A percentile compares a stretch with the other conserved stretches of the same genome.
These are phyloP conservation scores for Taenaris catops DNA, from an alignment of 2,888 invertebrate species.

Conservation along the genomic window DNA sequence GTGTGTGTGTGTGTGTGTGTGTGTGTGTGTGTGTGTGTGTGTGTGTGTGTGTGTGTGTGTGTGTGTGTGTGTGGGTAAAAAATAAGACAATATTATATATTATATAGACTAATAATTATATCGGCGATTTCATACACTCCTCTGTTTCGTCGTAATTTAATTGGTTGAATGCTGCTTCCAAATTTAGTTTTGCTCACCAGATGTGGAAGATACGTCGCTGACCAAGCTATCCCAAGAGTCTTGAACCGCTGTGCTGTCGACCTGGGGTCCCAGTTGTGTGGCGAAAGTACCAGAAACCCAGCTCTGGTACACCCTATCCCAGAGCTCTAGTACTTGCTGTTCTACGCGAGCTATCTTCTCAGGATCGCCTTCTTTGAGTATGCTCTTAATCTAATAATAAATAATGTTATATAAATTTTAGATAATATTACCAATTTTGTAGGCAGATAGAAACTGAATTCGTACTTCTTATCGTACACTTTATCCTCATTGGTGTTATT, in stretches of 20 bases:
- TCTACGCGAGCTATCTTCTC: slow-evolving; percentile 91
- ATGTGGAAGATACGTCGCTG: slow-evolving; percentile 86
- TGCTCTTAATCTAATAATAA: slow-evolving; percentile 82
- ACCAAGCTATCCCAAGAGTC: slow-evolving; percentile 86
- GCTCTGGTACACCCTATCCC: slow-evolving; percentile 96
- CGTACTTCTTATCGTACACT: too few relatives aligned
- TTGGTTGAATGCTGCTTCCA: neutral
- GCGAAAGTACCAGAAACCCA: slow-evolving; percentile 89
- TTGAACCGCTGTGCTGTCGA: slow-evolving; percentile 85
- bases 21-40: too few relatives aligned
- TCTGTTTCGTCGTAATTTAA: too few relatives aligned
- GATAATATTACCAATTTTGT: too few relatives aligned
- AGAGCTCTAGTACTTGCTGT: slow-evolving; percentile 92
- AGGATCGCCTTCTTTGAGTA: slow-evolving; percentile 89
- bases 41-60: too few relatives aligned
- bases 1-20: too few relatives aligned
- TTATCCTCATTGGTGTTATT: too few relatives aligned
- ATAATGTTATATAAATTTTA: neutral
- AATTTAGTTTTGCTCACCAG: slow-evolving; percentile 74
- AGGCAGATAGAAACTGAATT: too few relatives aligned
- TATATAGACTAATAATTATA: slow-evolving; percentile 1
- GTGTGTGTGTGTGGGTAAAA: too few relatives aligned
- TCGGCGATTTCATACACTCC: slow-evolving; percentile 9
- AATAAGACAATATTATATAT: too few relatives aligned
- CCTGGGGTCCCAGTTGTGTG: slow-evolving; percentile 82